A percentile compares a stretch with the other conserved stretches of the same genome.
phyloP scores from a whole-genome alignment of 35 echinoderm and acorn worm genomes.

The Ptychodera flava region DNA sequence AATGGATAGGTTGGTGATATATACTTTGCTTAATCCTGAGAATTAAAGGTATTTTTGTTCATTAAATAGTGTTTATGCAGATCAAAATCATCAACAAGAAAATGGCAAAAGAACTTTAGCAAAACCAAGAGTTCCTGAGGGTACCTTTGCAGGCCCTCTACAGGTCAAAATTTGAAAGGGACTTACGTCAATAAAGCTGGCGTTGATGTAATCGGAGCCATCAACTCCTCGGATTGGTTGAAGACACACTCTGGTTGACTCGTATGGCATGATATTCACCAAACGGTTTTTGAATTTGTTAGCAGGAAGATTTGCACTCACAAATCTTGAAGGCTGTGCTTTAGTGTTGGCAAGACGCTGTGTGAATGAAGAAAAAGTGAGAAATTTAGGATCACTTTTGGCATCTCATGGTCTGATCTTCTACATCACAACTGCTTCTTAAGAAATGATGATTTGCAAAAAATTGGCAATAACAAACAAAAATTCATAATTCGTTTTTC shows the following conservation, averaged over 20 bases:
- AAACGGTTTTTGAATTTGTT: slow-evolving; percentile 99
- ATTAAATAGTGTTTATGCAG: no score
- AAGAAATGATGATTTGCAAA: background rate
- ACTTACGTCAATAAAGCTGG: slow-evolving; percentile 95
- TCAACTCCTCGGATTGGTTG: slow-evolving; percentile 87
- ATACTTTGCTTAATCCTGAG: no score
- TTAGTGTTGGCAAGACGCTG: slow-evolving; percentile 95
- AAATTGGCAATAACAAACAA: no score
- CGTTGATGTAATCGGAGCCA: slow-evolving; percentile 98
- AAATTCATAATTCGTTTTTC: no score
- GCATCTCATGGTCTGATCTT: background rate
- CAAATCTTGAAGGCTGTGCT: slow-evolving; percentile 91
- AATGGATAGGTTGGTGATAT: no score
- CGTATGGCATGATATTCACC: slow-evolving; percentile 98
- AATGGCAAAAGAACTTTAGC: no score
- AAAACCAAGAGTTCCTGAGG: no score
- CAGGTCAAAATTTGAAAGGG: no score
- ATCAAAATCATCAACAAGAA: background rate
- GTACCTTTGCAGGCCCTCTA: no score
- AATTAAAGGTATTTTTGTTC: no score
- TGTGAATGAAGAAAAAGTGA: slow-evolving; percentile 16
- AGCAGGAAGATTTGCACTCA: slow-evolving; percentile 97
- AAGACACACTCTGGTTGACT: slow-evolving; percentile 75
- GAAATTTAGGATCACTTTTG: background rate
- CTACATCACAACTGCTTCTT: background rate